A percentile compares a stretch with the other conserved stretches of the same genome.
Evolutionary conservation across 1,140 invertebrate genomes (phyloP).

Genomic region (Homarus americanus): DNA sequence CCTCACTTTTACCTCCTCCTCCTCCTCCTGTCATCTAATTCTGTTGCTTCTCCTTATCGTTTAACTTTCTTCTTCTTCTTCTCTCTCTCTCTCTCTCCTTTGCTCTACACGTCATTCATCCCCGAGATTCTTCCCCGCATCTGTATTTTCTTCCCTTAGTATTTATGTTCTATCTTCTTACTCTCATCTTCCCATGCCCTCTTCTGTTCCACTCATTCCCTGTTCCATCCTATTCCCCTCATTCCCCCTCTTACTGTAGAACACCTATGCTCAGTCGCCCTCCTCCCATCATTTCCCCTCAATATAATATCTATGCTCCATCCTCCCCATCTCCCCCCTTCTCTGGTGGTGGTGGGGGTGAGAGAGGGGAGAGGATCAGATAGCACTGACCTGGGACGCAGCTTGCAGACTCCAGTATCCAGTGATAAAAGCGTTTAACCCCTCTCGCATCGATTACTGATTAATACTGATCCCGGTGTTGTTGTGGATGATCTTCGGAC

Average conservation of each 20-base stretch:
- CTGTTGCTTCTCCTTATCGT: background rate
- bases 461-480: conserved; percentile 55
- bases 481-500: conserved; percentile 17
- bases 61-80: background rate
- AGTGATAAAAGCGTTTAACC: conserved; percentile 60
- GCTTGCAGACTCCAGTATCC: conserved; percentile 52
- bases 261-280: too few species aligned
- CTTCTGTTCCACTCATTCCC: background rate
- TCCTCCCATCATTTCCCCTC: background rate
- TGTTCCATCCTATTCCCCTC: background rate
- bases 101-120: background rate
- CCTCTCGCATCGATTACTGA: conserved; percentile 53
- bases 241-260: background rate
- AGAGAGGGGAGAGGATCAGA: background rate
- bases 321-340: background rate
- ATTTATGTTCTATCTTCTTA: background rate
- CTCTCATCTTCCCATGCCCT: background rate
- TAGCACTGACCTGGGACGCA: conserved; percentile 18
- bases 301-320: too few species aligned
- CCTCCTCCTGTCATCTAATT: background rate
- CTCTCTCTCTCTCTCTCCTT: background rate
- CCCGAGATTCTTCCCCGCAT: background rate
- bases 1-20: background rate
- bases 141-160: too few species aligned
- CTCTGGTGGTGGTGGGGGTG: background rate